phyloP scores from a whole-genome alignment of 1,140 invertebrate species.

The Panagrolaimus sp. region DNA sequence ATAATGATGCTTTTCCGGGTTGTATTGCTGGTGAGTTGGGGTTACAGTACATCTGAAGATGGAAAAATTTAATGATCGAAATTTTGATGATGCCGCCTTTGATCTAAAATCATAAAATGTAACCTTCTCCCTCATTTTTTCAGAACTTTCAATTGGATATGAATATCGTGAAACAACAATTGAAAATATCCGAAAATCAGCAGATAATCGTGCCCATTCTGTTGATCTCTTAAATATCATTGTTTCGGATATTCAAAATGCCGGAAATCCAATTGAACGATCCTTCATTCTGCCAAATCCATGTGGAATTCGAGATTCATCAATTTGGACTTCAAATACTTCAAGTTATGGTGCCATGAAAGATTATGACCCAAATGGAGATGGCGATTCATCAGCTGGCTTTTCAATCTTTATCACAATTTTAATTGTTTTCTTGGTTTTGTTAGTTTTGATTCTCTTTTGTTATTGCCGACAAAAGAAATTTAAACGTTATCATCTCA shows the following conservation, averaged over 20 bases:
- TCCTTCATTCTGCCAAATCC: not conserved
- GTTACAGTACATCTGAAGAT: not conserved
- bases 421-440: not conserved
- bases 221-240: conserved; percentile 20
- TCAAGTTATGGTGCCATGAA: conserved; percentile 19
- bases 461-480: not conserved
- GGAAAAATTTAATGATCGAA: too few relatives aligned
- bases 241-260: not conserved
- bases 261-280: not conserved
- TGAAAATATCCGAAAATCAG: not conserved
- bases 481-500: not conserved
- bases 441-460: not conserved
- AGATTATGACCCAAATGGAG: conserved; percentile 28
- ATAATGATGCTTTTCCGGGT: not conserved
- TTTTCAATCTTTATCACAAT: conserved; percentile 4
- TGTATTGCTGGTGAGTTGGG: conserved; percentile 24
- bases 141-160: not conserved
- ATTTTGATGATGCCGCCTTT: too few relatives aligned
- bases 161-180: not conserved
- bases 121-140: too few relatives aligned
- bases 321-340: conserved; percentile 23
- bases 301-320: conserved; percentile 26
- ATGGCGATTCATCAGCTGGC: not conserved
- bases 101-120: too few relatives aligned
- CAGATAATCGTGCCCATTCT: not conserved